A percentile compares a stretch with the other conserved stretches of the same genome.
Conservation (phyloP, 2,888 invertebrate species). For the Caenorhabditis wallacei region DNA sequence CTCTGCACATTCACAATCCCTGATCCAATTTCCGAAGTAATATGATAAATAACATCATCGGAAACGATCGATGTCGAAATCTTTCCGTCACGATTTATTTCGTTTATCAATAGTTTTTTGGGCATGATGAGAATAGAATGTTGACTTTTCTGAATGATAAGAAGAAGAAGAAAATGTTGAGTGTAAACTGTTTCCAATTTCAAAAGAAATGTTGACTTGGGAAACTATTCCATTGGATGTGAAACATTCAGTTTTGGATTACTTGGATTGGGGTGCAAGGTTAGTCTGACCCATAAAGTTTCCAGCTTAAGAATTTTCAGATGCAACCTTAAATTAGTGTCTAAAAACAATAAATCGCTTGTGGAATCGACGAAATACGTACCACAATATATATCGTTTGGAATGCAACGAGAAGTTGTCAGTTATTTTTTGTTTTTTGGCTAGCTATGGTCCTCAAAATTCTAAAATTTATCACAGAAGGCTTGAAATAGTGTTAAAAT, state of each 20-base stretch:
- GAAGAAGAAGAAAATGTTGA: neutral
- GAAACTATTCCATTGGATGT: neutral
- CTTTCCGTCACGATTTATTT: constrained; percentile 7
- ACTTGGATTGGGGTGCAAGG: constrained; percentile 21
- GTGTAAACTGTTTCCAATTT: too few species aligned
- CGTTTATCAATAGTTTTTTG: neutral
- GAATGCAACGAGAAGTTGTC: too few species aligned
- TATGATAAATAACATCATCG: neutral
- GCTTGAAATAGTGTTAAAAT: too few species aligned
- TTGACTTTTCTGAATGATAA: neutral
- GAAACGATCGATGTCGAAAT: neutral
- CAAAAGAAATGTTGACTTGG: neutral
- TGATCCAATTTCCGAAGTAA: neutral
- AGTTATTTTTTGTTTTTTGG: too few species aligned
- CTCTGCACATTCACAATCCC: neutral
- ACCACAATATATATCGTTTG: too few species aligned
- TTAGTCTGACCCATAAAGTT: neutral
- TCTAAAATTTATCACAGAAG: too few species aligned
- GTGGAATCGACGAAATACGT: too few species aligned
- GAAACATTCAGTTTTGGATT: constrained; percentile 1
- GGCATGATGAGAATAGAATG: neutral
- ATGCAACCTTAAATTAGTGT: too few species aligned
- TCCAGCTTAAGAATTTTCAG: too few species aligned
- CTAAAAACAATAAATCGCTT: too few species aligned
- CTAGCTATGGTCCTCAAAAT: too few species aligned